phyloP scores from a whole-genome alignment of 2,113 vertebrate species.

The Camelus dromedarius region DNA sequence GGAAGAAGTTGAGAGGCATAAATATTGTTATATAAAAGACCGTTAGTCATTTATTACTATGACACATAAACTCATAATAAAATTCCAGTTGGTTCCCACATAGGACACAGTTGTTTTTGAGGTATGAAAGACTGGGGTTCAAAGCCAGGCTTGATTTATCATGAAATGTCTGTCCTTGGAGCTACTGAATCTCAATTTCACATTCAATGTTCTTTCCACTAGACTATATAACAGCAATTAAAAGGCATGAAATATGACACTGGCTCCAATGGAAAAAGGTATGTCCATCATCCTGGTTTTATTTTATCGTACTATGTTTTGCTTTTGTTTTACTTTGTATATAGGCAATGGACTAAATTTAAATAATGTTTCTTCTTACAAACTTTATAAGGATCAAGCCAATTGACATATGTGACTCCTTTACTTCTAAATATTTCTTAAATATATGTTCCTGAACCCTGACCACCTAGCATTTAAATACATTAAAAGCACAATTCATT shows the following conservation, averaged over 20 bases:
- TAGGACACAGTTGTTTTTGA: slow-evolving; percentile 40
- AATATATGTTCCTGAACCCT: slow-evolving; percentile 28
- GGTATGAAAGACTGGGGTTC: slow-evolving; percentile 34
- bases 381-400: slow-evolving; percentile 40
- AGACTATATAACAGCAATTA: background rate
- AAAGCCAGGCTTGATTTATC: slow-evolving; percentile 46
- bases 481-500: slow-evolving; percentile 42
- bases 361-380: background rate
- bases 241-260: background rate
- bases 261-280: background rate
- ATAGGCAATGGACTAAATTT: slow-evolving; percentile 21
- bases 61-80: background rate
- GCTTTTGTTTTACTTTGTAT: slow-evolving; percentile 36
- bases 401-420: background rate
- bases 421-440: slow-evolving; percentile 42
- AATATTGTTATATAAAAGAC: slow-evolving; percentile 25
- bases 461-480: background rate
- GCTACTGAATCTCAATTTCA: slow-evolving; percentile 49
- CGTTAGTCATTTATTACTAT: slow-evolving; percentile 44
- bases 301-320: background rate
- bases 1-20: background rate
- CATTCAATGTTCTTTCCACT: slow-evolving; percentile 42
- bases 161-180: slow-evolving; percentile 57
- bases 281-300: background rate
- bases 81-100: slow-evolving; percentile 52